phyloP scores from a whole-genome alignment of 1,140 invertebrate species.

The Glossosoma conforme region DNA sequence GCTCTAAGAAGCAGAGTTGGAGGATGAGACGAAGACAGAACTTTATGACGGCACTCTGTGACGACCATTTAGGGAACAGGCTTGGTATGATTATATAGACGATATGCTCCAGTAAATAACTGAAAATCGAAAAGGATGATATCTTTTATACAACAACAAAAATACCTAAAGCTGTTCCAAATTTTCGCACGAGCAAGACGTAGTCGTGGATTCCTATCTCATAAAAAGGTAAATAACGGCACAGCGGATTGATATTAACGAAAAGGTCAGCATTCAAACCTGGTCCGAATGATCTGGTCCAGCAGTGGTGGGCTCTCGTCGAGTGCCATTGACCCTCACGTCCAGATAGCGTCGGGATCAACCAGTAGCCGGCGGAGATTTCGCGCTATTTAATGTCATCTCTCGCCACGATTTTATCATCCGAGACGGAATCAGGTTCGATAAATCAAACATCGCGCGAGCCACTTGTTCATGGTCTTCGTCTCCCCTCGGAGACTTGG shows the following conservation, averaged over 20 bases:
- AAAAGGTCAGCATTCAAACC: constrained; percentile 16
- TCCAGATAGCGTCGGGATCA: background rate
- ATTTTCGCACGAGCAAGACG: too few species aligned
- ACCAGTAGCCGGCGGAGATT: background rate
- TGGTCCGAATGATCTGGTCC: constrained; percentile 7
- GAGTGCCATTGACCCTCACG: constrained; percentile 22
- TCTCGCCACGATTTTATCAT: background rate
- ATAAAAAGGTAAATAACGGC: constrained; percentile 20
- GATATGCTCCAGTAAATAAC: too few species aligned
- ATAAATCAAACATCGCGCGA: constrained; percentile 9
- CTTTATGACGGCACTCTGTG: too few species aligned
- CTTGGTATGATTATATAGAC: too few species aligned
- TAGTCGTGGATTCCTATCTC: background rate
- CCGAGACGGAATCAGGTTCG: constrained; percentile 7
- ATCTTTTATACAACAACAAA: too few species aligned
- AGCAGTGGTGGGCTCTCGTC: background rate
- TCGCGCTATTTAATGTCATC: constrained; percentile 6
- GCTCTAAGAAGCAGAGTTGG: too few species aligned
- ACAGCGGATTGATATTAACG: background rate
- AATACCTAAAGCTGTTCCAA: too few species aligned
- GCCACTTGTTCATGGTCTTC: too few species aligned
- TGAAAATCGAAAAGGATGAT: too few species aligned
- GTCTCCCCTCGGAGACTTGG: too few species aligned
- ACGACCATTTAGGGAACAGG: too few species aligned
- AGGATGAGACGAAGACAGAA: too few species aligned